Evolutionary conservation across 2,113 vertebrate genomes (phyloP).

Genomic region (Notarius lentiginosus): DNA sequence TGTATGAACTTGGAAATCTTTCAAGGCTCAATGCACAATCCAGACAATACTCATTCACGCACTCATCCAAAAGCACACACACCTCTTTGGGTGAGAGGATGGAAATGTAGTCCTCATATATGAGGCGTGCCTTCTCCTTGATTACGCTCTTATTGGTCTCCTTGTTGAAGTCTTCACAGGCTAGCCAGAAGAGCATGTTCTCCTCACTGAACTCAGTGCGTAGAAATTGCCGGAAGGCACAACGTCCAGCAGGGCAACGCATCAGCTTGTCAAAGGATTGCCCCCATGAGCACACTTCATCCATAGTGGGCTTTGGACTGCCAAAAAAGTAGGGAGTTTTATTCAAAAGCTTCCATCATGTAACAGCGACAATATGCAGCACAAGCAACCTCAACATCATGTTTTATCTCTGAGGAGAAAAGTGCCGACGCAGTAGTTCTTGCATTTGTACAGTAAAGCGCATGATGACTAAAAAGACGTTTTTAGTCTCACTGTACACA

Average conservation of each 20-base stretch:
- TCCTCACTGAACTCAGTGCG: conserved; percentile 98
- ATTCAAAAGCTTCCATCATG: background rate
- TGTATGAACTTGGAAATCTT: background rate
- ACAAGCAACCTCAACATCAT: background rate
- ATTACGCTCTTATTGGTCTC: conserved; percentile 83
- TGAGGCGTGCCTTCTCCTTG: conserved; percentile 89
- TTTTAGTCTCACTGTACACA: background rate
- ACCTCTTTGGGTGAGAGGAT: conserved; percentile 99
- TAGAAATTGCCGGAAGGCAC: conserved; percentile 91
- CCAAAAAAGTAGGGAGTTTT: background rate
- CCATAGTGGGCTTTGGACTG: conserved; percentile 86
- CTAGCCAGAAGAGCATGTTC: conserved; percentile 99
- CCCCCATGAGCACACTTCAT: conserved; percentile 88
- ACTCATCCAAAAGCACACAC: conserved; percentile 24
- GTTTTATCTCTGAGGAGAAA: background rate
- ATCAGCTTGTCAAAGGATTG: conserved; percentile 97
- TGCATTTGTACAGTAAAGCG: background rate
- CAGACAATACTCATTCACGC: background rate
- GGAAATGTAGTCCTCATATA: conserved; percentile 98
- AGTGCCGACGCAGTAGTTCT: background rate
- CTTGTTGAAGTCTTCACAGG: conserved; percentile 89
- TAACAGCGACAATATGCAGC: no score
- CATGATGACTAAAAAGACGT: background rate
- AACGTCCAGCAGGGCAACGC: conserved; percentile 86
- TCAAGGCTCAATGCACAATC: background rate